phyloP scores from a whole-genome alignment of 2,888 invertebrate genomes.

The Hanleya hanleyi region DNA sequence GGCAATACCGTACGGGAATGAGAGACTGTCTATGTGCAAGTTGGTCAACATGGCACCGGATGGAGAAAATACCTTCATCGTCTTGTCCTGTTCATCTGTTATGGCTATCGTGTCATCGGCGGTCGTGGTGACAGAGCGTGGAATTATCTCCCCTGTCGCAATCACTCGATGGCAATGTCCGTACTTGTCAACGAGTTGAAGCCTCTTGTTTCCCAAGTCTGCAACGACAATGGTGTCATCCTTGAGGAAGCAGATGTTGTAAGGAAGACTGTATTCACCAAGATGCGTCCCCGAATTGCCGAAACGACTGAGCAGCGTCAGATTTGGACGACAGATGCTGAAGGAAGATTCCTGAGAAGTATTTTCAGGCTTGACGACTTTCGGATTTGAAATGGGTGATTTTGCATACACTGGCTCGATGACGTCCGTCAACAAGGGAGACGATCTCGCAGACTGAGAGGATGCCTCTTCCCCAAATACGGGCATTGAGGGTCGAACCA shows the following conservation, averaged over 20 bases:
- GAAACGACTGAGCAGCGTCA: conserved; percentile 23
- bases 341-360: too few relatives aligned
- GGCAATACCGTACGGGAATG: conserved; percentile 39
- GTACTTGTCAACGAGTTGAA: conserved; percentile 36
- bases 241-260: conserved; percentile 34
- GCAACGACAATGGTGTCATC: conserved; percentile 36
- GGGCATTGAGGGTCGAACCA: too few relatives aligned
- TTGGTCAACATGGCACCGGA: conserved; percentile 11
- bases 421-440: neutral
- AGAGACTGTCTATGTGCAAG: conserved; percentile 14
- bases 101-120: conserved; percentile 26
- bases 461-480: too few relatives aligned
- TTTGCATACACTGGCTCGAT: neutral
- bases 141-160: conserved; percentile 26
- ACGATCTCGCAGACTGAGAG: too few relatives aligned
- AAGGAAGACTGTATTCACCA: conserved; percentile 36
- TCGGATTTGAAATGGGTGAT: too few relatives aligned
- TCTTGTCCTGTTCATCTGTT: conserved; percentile 40
- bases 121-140: conserved; percentile 31
- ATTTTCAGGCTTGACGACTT: too few relatives aligned
- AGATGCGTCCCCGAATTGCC: conserved; percentile 24
- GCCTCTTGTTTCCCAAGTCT: conserved; percentile 37
- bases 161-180: conserved; percentile 30
- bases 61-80: conserved; percentile 31
- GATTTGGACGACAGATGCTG: neutral